Conservation (phyloP, 2,113 vertebrate species). For the Chaetops frenatus region DNA sequence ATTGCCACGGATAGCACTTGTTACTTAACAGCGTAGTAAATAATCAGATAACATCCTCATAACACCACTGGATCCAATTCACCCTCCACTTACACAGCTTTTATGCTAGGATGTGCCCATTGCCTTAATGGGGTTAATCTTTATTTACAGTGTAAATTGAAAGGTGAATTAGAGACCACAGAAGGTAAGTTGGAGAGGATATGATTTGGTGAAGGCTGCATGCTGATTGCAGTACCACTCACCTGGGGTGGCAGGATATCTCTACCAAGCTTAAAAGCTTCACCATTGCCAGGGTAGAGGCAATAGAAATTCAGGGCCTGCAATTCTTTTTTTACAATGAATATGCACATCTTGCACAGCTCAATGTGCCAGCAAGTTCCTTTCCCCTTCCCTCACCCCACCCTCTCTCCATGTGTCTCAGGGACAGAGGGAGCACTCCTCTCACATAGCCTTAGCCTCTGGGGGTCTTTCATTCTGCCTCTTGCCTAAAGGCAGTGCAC, state of each 20-base stretch:
- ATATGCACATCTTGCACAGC: background rate
- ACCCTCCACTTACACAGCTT: background rate
- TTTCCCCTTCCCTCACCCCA: background rate
- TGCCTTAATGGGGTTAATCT: slow-evolving; percentile 7
- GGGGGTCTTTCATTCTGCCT: background rate
- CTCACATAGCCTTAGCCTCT: background rate
- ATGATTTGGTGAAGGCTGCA: background rate
- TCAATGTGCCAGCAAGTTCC: background rate
- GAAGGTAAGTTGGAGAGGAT: background rate
- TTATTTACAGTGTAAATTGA: background rate
- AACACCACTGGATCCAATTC: background rate
- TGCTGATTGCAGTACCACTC: background rate
- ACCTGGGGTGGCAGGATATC: background rate
- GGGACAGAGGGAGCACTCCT: background rate
- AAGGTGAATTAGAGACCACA: background rate
- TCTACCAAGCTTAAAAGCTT: background rate
- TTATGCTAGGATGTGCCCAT: background rate
- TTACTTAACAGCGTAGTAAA: slow-evolving; percentile 1
- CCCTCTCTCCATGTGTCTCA: background rate
- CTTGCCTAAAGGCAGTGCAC: background rate
- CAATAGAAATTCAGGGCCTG: background rate
- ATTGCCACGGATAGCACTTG: background rate
- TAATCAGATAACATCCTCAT: background rate
- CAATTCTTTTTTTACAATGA: background rate
- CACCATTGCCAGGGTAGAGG: background rate